Evolutionary conservation across 2,797 vertebrate species (phyloP).

Genomic region (Bovichtus diacanthus): DNA sequence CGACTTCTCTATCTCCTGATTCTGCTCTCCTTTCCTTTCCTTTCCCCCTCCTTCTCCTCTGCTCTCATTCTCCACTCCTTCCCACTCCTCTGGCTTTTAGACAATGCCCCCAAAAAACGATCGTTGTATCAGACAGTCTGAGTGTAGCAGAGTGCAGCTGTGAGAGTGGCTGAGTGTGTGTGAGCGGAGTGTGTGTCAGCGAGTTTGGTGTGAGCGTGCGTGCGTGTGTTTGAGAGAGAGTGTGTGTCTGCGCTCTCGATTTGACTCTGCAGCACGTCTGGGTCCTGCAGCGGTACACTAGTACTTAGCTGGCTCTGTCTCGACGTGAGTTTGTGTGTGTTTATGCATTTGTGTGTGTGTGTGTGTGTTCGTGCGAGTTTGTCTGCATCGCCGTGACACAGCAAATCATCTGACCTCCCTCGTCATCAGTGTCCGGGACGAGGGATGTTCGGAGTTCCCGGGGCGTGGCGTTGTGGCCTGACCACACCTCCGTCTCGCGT

Average conservation of each 20-base stretch:
- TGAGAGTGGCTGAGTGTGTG: constrained; percentile 61
- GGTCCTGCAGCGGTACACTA: constrained; percentile 64
- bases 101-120: constrained; percentile 73
- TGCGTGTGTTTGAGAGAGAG: constrained; percentile 24
- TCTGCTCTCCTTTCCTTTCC: constrained; percentile 34
- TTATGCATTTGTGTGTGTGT: constrained; percentile 30
- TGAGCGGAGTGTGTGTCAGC: constrained; percentile 30
- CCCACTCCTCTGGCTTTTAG: constrained; percentile 77
- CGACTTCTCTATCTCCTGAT: constrained; percentile 50
- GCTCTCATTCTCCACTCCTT: constrained; percentile 67
- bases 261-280: constrained; percentile 73
- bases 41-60: constrained; percentile 42
- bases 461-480: constrained; percentile 56
- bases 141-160: constrained; percentile 65
- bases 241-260: constrained; percentile 63
- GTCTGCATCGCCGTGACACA: constrained; percentile 61
- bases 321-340: constrained; percentile 44
- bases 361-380: constrained; percentile 12
- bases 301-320: constrained; percentile 58
- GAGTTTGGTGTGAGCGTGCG: constrained; percentile 41
- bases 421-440: constrained; percentile 42
- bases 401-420: constrained; percentile 67
- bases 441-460: constrained; percentile 46
- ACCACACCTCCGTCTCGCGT: constrained; percentile 49
- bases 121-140: constrained; percentile 70